A percentile compares a stretch with the other conserved stretches of the same genome.
Conservation (phyloP, 1,140 invertebrate genomes). For the Pygmarrhopalites habei region DNA sequence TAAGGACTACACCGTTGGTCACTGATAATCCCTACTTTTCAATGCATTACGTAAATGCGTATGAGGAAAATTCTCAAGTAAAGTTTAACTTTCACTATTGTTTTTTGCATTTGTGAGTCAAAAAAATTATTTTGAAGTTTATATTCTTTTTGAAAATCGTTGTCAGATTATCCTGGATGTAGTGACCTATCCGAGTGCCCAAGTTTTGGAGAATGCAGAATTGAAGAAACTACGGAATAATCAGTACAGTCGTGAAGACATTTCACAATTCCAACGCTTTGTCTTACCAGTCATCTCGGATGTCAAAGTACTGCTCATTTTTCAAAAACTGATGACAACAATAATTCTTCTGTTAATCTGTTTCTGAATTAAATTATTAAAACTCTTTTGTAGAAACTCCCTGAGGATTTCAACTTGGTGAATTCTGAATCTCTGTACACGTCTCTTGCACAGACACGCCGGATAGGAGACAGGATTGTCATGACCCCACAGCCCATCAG, state of each 20-base stretch:
- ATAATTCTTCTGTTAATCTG: background rate
- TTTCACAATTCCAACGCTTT: background rate
- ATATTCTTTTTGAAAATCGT: background rate
- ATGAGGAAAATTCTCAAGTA: constrained; percentile 49
- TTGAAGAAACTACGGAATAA: background rate
- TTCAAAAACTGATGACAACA: too few relatives aligned
- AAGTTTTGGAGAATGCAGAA: background rate
- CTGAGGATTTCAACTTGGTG: background rate
- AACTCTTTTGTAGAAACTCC: too few relatives aligned
- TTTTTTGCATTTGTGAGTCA: background rate
- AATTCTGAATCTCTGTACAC: constrained; percentile 16
- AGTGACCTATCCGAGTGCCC: background rate
- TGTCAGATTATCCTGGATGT: background rate
- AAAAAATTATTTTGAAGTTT: background rate
- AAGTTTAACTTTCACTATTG: background rate
- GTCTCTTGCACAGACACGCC: constrained; percentile 31
- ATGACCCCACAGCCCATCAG: constrained; percentile 31
- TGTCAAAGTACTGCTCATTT: background rate
- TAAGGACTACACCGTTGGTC: constrained; percentile 43
- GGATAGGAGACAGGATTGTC: constrained; percentile 34
- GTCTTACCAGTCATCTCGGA: background rate
- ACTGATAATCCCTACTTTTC: constrained; percentile 47
- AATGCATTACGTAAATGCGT: constrained; percentile 52
- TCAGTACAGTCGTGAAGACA: background rate
- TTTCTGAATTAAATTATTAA: too few relatives aligned